Percentiles rank a stretch among this genome's conserved stretches.
Evolutionary conservation across 2,888 invertebrate genomes (phyloP).

Genomic region (Silvanus unidentatus): DNA sequence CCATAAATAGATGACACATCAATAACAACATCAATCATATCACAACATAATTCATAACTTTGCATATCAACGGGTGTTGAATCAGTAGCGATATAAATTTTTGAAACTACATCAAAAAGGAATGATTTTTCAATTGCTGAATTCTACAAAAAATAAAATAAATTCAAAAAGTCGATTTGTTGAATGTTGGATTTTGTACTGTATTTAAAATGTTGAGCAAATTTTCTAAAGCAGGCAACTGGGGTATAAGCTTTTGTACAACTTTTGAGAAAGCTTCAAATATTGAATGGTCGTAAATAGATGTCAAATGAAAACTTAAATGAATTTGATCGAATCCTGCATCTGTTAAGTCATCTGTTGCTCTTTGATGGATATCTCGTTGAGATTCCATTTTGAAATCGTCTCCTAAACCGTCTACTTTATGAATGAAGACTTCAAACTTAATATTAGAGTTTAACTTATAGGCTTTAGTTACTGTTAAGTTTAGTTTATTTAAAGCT

Average conservation of each 20-base stretch:
- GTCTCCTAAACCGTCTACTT: slow-evolving; percentile 98
- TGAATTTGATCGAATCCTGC: slow-evolving; percentile 79
- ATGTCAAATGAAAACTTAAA: slow-evolving; percentile 92
- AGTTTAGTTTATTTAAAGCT: slow-evolving; percentile 85
- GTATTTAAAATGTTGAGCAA: slow-evolving; percentile 96
- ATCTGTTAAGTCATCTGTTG: slow-evolving; percentile 90
- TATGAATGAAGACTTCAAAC: slow-evolving; percentile 98
- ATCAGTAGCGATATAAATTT: slow-evolving; percentile 99
- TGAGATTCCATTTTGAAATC: slow-evolving; percentile 99
- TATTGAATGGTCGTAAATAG: slow-evolving; percentile 99
- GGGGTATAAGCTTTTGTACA: slow-evolving; percentile 97
- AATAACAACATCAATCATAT: slow-evolving; percentile 99
- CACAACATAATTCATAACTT: slow-evolving; percentile 98
- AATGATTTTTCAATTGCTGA: slow-evolving; percentile 99
- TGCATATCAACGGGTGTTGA: slow-evolving; percentile 99
- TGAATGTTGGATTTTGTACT: slow-evolving; percentile 50
- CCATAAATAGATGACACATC: slow-evolving; percentile 99
- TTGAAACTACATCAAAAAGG: slow-evolving; percentile 97
- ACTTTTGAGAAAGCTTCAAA: slow-evolving; percentile 99
- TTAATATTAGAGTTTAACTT: slow-evolving; percentile 94
- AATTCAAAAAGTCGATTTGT: neutral
- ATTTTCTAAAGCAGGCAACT: slow-evolving; percentile 94
- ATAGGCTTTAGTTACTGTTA: slow-evolving; percentile 90
- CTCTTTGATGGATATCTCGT: slow-evolving; percentile 94
- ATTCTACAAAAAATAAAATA: slow-evolving; percentile 61